These are phyloP conservation scores for Ceyx margarethae DNA, from an alignment of 2,113 vertebrate species.

Conservation along the genomic window DNA sequence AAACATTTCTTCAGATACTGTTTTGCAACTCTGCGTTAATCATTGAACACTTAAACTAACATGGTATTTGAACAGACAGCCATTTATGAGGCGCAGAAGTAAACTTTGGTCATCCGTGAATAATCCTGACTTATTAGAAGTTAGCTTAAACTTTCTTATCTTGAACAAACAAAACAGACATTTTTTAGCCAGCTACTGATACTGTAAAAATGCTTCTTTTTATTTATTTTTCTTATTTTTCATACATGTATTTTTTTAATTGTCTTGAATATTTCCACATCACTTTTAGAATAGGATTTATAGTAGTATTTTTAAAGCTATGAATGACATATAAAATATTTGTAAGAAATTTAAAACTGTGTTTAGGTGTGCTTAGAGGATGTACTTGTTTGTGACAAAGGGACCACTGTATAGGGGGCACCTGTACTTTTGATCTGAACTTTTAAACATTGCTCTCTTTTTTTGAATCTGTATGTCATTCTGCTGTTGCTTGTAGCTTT, in stretches of 20 bases:
- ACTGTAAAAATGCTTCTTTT: background rate
- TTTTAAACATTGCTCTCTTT: background rate
- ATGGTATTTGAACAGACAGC: background rate
- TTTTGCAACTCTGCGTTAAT: conserved; percentile 25
- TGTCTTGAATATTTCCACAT: background rate
- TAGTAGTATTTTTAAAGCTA: background rate
- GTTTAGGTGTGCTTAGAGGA: background rate
- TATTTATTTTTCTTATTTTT: background rate
- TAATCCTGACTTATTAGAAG: background rate
- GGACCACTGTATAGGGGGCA: background rate
- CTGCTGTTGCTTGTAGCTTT: conserved; percentile 6
- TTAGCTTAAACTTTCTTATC: background rate
- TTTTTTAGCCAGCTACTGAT: conserved; percentile 6
- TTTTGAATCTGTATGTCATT: background rate
- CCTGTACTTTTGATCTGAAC: background rate
- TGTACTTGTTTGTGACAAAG: background rate
- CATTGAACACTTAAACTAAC: background rate
- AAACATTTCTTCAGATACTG: background rate
- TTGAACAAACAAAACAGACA: background rate
- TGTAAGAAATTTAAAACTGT: background rate
- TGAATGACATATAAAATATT: background rate
- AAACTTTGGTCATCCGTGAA: conserved; percentile 18
- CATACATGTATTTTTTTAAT: background rate
- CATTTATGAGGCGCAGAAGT: background rate
- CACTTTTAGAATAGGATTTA: background rate